A percentile compares a stretch with the other conserved stretches of the same genome.
These are phyloP conservation scores for Podarcis siculus DNA, from an alignment of 2,797 vertebrate species.

Conservation along the genomic window DNA sequence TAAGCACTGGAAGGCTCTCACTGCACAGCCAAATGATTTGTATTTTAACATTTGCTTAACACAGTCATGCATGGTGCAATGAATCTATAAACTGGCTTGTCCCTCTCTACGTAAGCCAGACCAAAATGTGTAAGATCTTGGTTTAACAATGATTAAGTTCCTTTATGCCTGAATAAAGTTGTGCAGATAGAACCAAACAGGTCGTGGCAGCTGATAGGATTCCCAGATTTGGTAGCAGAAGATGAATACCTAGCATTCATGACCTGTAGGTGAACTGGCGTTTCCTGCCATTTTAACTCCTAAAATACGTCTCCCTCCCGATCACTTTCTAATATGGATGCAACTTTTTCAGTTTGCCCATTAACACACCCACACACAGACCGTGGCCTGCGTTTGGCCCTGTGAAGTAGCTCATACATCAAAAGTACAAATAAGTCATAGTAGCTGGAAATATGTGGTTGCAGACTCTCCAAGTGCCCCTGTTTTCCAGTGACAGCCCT, in stretches of 20 bases:
- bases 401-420: not conserved
- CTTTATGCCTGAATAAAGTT: slow-evolving; percentile 10
- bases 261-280: not conserved
- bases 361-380: no score
- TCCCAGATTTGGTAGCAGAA: slow-evolving; percentile 1
- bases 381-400: not conserved
- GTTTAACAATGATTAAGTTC: slow-evolving; percentile 3
- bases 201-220: not conserved
- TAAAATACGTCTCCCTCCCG: not conserved
- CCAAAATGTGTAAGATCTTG: not conserved
- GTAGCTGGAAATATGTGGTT: not conserved
- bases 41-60: slow-evolving; percentile 11
- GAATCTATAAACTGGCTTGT: slow-evolving; percentile 29
- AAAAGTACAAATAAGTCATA: not conserved
- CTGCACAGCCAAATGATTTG: slow-evolving; percentile 1
- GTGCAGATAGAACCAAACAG: not conserved
- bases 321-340: accelerated
- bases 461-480: no score
- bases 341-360: not conserved
- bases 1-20: not conserved
- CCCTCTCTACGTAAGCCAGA: not conserved
- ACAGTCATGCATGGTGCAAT: not conserved
- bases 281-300: not conserved
- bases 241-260: not conserved
- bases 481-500: no score